Conservation (phyloP, 2,797 vertebrate genomes). For the Rhyacichthys aspro region DNA sequence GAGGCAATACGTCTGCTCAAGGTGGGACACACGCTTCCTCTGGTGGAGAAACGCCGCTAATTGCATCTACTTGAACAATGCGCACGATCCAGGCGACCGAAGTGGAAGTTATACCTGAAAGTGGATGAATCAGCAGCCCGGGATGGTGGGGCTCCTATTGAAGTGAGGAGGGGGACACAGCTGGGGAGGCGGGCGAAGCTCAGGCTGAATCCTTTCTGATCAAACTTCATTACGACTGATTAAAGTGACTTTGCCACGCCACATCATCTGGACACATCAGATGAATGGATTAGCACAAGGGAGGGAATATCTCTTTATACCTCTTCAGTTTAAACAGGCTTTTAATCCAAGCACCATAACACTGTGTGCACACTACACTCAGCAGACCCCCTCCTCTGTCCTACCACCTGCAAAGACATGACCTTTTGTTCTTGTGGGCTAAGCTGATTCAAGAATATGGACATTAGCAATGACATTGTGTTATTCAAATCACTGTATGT, state of each 20-base stretch:
- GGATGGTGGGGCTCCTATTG: conserved; percentile 37
- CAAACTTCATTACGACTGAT: conserved; percentile 77
- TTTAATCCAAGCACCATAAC: conserved; percentile 54
- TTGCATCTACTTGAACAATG: conserved; percentile 39
- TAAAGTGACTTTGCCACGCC: conserved; percentile 76
- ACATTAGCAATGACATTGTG: conserved; percentile 30
- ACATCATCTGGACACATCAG: conserved; percentile 72
- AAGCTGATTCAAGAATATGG: conserved; percentile 42
- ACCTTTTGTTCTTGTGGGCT: conserved; percentile 56
- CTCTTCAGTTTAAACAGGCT: conserved; percentile 38
- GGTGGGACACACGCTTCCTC: conserved; percentile 36
- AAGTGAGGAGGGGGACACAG: conserved; percentile 55
- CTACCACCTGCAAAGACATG: conserved; percentile 25
- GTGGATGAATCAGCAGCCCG: conserved; percentile 51
- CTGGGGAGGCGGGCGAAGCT: conserved; percentile 62
- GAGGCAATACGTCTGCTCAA: conserved; percentile 50
- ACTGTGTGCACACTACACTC: conserved; percentile 17
- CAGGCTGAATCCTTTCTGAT: conserved; percentile 50
- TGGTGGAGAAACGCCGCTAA: conserved; percentile 49
- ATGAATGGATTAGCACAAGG: conserved; percentile 60
- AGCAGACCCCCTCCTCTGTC: conserved; percentile 12
- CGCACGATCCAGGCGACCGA: conserved; percentile 49
- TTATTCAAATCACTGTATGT: conserved; percentile 14
- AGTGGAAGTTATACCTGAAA: conserved; percentile 50
- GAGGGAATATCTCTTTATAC: conserved; percentile 36